phyloP scores from a whole-genome alignment of 2,888 invertebrate genomes.

The Pediacus dermestoides region DNA sequence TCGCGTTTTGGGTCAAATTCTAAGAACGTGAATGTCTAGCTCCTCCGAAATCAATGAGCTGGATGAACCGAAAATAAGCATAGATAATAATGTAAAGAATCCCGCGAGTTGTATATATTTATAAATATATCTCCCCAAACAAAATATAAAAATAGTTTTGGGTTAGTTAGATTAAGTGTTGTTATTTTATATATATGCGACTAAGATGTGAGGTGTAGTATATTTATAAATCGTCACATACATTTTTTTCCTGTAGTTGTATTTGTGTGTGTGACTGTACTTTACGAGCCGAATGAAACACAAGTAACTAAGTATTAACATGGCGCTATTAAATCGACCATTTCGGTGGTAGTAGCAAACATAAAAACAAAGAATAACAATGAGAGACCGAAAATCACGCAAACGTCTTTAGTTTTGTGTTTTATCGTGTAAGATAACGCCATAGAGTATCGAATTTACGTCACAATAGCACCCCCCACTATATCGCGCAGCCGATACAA shows the following conservation, averaged over 20 bases:
- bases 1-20: no score
- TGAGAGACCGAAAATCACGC: constrained; percentile 37
- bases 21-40: no score
- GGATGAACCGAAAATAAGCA: no score
- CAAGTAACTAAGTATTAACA: constrained; percentile 5
- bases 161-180: constrained; percentile 14
- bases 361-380: constrained; percentile 30
- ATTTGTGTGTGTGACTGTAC: no score
- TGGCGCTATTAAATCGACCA: constrained; percentile 9
- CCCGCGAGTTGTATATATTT: constrained; percentile 23
- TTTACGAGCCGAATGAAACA: constrained; percentile 9
- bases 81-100: constrained; percentile 7
- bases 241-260: no score
- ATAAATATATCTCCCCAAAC: constrained; percentile 29
- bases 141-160: constrained; percentile 26
- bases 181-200: constrained; percentile 8
- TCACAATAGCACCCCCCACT: no score
- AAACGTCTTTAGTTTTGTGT: constrained; percentile 32
- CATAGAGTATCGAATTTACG: constrained; percentile 35
- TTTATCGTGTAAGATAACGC: constrained; percentile 37
- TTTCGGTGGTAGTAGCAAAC: no score
- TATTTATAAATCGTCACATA: constrained; percentile 19
- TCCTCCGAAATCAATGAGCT: no score
- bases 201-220: constrained; percentile 4
- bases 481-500: no score